Evolutionary conservation across 2,797 vertebrate species (phyloP).

Genomic region (Lepidocolaptes lacrymiger): DNA sequence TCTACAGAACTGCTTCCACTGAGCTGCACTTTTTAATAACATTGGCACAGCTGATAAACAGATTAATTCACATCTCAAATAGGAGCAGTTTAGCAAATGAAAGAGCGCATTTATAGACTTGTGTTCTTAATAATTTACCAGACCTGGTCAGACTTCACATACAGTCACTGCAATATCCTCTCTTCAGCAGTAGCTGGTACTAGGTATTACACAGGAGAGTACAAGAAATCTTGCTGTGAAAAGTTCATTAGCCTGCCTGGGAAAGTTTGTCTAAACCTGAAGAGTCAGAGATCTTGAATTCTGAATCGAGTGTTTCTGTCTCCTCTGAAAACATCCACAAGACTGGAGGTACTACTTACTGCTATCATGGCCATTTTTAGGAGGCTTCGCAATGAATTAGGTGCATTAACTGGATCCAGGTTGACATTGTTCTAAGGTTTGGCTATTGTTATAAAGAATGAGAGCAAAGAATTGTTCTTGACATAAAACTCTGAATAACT

Average conservation of each 20-base stretch:
- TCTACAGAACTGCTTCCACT: background rate
- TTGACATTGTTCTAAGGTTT: background rate
- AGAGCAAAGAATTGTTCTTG: background rate
- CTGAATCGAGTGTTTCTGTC: background rate
- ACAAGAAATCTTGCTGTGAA: background rate
- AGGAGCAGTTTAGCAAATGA: background rate
- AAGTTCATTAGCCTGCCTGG: background rate
- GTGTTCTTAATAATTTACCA: background rate
- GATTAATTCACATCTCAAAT: background rate
- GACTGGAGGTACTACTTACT: background rate
- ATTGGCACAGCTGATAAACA: slow-evolving; percentile 3
- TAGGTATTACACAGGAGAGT: background rate
- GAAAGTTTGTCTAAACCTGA: background rate
- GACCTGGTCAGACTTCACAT: background rate
- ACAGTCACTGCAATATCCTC: background rate
- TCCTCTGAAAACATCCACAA: background rate
- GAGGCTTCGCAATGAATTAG: background rate
- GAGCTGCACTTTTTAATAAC: background rate
- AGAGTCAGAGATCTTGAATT: background rate
- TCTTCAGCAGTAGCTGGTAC: background rate
- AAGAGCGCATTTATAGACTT: background rate
- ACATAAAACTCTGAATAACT: background rate
- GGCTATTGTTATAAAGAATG: background rate
- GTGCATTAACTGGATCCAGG: background rate
- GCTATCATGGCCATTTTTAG: background rate